phyloP scores from a whole-genome alignment of 2,888 invertebrate genomes.

The Dynastes tityus region DNA sequence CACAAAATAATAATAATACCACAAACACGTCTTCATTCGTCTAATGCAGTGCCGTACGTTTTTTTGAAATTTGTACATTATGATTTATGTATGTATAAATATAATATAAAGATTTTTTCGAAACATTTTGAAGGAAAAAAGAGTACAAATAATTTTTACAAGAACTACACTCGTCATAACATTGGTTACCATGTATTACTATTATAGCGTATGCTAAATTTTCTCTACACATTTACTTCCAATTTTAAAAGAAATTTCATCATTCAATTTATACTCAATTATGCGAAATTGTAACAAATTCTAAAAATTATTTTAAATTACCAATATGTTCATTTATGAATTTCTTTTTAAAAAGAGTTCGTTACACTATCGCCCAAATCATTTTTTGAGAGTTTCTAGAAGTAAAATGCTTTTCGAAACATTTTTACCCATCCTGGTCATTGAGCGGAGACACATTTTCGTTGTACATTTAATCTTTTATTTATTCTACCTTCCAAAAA shows the following conservation, averaged over 20 bases:
- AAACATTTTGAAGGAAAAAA: conserved; percentile 13
- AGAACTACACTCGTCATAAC: conserved; percentile 31
- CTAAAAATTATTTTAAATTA: not conserved
- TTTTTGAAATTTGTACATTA: too few species aligned
- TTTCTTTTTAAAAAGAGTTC: not conserved
- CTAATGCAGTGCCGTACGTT: too few species aligned
- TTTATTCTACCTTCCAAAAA: conserved; percentile 24
- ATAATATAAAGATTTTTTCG: not conserved
- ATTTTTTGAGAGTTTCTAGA: too few species aligned
- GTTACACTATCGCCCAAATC: not conserved
- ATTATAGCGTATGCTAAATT: conserved; percentile 6
- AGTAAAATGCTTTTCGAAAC: not conserved
- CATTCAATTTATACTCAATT: conserved; percentile 4
- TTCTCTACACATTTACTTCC: not conserved
- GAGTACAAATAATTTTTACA: conserved; percentile 42
- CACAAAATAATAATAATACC: not conserved
- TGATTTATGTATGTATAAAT: too few species aligned
- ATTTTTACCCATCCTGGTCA: conserved; percentile 10
- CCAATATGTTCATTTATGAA: not conserved
- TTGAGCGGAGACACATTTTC: conserved; percentile 31
- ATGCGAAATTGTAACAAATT: not conserved
- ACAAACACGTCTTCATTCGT: too few species aligned
- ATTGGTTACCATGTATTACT: conserved; percentile 41
- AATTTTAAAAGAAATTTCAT: not conserved
- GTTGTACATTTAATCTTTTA: conserved; percentile 47